Percentiles rank a stretch among this genome's conserved stretches.
These are phyloP conservation scores for Oryctes rhinoceros DNA, from an alignment of 1,140 invertebrate species.

Conservation along the genomic window DNA sequence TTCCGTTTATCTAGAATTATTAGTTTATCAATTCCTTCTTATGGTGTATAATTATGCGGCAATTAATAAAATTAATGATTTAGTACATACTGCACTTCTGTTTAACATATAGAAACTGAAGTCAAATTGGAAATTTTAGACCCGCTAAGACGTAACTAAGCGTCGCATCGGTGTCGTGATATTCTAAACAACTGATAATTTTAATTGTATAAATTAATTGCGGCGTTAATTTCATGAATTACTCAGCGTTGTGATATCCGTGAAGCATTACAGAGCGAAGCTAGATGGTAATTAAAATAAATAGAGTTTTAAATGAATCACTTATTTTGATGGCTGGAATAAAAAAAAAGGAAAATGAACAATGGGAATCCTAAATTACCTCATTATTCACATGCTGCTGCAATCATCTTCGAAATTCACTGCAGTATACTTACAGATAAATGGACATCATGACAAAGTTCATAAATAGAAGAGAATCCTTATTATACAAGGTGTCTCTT, in stretches of 20 bases:
- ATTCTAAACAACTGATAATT: neutral
- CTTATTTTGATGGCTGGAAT: neutral
- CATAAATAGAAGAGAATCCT: no score
- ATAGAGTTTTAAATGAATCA: neutral
- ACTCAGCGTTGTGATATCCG: neutral
- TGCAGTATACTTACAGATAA: no score
- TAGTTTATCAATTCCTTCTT: neutral
- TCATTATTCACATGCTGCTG: no score
- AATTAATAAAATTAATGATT: constrained; percentile 23
- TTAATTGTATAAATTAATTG: constrained; percentile 20
- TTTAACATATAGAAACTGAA: neutral
- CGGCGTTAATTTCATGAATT: neutral
- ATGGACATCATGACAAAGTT: no score
- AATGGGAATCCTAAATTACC: no score
- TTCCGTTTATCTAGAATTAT: neutral
- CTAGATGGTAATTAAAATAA: neutral
- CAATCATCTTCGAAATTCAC: no score
- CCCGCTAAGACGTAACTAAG: neutral
- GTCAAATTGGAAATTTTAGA: neutral
- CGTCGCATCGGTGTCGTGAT: neutral
- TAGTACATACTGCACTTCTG: neutral
- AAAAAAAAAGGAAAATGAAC: neutral
- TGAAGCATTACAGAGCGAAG: neutral
- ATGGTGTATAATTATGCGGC: neutral
- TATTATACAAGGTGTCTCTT: no score